These are phyloP conservation scores for Drosophila rellima DNA, from an alignment of 2,888 invertebrate genomes.

Conservation along the genomic window DNA sequence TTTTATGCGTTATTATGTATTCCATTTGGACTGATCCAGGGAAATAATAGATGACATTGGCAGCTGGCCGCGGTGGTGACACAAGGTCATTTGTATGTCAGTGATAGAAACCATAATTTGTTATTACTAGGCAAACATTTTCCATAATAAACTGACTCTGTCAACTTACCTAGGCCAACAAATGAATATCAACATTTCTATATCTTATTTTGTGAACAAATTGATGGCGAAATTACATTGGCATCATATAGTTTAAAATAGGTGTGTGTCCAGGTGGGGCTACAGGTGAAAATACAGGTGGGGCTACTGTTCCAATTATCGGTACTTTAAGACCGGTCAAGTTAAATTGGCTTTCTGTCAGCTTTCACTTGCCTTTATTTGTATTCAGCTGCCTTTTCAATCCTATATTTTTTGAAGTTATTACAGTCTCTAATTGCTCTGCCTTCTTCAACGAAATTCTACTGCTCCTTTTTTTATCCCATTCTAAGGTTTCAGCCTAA, in stretches of 20 bases:
- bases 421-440: neutral
- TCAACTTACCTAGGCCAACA: constrained; percentile 51
- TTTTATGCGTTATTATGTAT: constrained; percentile 5
- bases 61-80: constrained; percentile 30
- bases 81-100: constrained; percentile 82
- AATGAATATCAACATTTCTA: constrained; percentile 34
- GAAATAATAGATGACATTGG: constrained; percentile 20
- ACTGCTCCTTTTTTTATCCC: neutral
- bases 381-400: neutral
- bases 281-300: neutral
- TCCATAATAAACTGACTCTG: constrained; percentile 3
- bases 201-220: neutral
- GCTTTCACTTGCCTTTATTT: constrained; percentile 14
- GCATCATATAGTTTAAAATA: neutral
- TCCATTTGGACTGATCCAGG: constrained; percentile 17
- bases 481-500: neutral
- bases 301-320: constrained; percentile 1
- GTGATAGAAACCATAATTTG: constrained; percentile 58
- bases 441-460: neutral
- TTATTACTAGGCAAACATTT: constrained; percentile 18
- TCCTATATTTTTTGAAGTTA: neutral
- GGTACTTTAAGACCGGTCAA: neutral
- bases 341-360: neutral
- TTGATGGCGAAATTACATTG: constrained; percentile 11
- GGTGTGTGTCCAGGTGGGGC: neutral